A percentile compares a stretch with the other conserved stretches of the same genome.
These are phyloP conservation scores for Sebastes wilsoni DNA, from an alignment of 2,797 vertebrate species.

Conservation along the genomic window DNA sequence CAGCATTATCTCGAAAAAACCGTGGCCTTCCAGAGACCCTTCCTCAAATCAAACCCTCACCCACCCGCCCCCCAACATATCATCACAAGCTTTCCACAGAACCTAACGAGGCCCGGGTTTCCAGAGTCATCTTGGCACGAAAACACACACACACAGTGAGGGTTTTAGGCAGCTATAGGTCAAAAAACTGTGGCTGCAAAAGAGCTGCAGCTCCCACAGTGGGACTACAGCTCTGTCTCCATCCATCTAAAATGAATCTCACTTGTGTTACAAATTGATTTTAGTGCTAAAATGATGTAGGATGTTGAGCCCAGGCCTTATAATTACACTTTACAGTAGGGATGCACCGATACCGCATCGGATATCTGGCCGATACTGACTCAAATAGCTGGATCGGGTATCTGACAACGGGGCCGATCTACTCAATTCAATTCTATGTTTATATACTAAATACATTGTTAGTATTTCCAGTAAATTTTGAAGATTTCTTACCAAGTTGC, in stretches of 20 bases:
- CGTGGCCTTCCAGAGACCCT: constrained; percentile 74
- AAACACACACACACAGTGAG: constrained; percentile 5
- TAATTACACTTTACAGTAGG: constrained; percentile 9
- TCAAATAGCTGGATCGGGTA: too few relatives aligned
- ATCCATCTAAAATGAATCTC: not conserved
- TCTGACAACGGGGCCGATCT: too few relatives aligned
- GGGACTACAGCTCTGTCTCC: not conserved
- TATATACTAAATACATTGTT: too few relatives aligned
- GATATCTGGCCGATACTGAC: too few relatives aligned
- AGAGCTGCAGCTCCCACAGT: not conserved
- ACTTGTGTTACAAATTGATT: not conserved
- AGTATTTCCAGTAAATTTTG: too few relatives aligned
- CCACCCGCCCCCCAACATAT: not conserved
- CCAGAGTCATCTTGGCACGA: constrained; percentile 32
- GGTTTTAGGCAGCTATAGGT: constrained; percentile 25
- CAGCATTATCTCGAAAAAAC: constrained; percentile 46
- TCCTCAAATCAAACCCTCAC: constrained; percentile 11
- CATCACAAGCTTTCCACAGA: constrained; percentile 24
- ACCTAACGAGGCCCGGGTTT: constrained; percentile 8
- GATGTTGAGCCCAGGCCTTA: constrained; percentile 19
- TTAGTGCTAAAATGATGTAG: constrained; percentile 41
- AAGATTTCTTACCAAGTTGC: too few relatives aligned
- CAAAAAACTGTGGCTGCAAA: constrained; percentile 7
- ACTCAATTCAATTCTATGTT: too few relatives aligned
- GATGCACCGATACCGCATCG: too few relatives aligned